Conservation (phyloP, 2,797 vertebrate species). For the Glossophaga mutica region DNA sequence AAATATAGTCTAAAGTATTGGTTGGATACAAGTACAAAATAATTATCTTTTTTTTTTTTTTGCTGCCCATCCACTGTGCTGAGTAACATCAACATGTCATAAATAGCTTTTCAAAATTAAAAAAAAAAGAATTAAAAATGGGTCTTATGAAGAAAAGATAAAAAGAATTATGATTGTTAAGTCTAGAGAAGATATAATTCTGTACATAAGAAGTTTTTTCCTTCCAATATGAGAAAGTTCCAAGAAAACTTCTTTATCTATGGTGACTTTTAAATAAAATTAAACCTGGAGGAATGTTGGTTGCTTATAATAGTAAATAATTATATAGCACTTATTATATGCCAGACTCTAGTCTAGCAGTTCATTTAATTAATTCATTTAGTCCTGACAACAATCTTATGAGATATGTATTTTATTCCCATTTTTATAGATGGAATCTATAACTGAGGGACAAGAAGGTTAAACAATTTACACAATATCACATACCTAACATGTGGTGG, state of each 20-base stretch:
- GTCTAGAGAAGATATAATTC: conserved; percentile 22
- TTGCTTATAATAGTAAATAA: conserved; percentile 14
- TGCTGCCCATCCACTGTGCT: too few relatives aligned
- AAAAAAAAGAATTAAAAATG: conserved; percentile 26
- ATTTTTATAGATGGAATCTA: conserved; percentile 14
- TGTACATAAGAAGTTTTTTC: background rate
- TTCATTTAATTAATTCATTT: conserved; percentile 24
- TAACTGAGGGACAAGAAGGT: background rate
- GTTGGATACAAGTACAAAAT: background rate
- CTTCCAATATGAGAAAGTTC: background rate
- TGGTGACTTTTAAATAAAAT: conserved; percentile 48
- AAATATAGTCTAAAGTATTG: conserved; percentile 17
- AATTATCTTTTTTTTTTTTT: background rate
- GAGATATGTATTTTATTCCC: background rate
- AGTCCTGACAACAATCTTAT: background rate
- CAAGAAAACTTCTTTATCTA: conserved; percentile 14
- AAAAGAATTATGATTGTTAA: background rate
- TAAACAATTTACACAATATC: background rate
- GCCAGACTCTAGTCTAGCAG: background rate
- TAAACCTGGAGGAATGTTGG: background rate
- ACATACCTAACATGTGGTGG: background rate
- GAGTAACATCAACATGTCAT: too few relatives aligned
- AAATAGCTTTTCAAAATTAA: background rate
- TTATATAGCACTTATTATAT: background rate
- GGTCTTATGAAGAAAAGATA: background rate